phyloP scores from a whole-genome alignment of 1,140 invertebrate species.

The Meloidogyne chitwoodi region DNA sequence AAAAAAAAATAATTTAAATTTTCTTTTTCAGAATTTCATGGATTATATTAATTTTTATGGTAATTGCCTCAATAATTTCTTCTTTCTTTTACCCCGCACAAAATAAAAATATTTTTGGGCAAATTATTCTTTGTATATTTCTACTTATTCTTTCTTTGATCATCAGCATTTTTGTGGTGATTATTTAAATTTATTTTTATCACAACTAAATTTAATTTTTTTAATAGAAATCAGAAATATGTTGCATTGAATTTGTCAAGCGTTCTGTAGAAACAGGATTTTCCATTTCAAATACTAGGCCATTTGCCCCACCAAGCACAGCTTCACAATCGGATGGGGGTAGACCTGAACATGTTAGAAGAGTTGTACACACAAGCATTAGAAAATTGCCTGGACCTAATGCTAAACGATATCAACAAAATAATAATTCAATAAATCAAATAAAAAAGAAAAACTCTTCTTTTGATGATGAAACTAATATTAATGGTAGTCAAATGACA shows the following conservation, averaged over 20 bases:
- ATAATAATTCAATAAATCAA: not conserved
- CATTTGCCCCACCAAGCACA: constrained; percentile 41
- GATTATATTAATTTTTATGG: constrained; percentile 12
- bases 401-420: not conserved
- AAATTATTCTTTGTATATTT: not conserved
- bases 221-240: constrained; percentile 34
- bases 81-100: not conserved
- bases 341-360: not conserved
- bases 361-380: not conserved
- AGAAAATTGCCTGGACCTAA: not conserved
- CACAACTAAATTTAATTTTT: constrained; percentile 4
- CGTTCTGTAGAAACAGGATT: constrained; percentile 46
- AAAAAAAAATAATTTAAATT: not conserved
- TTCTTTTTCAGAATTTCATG: constrained; percentile 6
- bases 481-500: not conserved
- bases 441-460: constrained; percentile 2
- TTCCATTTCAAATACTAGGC: constrained; percentile 36
- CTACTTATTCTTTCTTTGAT: constrained; percentile 1
- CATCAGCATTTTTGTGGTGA: constrained; percentile 17
- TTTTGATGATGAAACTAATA: not conserved
- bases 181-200: not conserved
- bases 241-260: constrained; percentile 44
- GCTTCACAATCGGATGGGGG: constrained; percentile 41
- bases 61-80: constrained; percentile 2
- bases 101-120: not conserved